Conservation (phyloP, 2,797 vertebrate species). For the Pipistrellus kuhlii region DNA sequence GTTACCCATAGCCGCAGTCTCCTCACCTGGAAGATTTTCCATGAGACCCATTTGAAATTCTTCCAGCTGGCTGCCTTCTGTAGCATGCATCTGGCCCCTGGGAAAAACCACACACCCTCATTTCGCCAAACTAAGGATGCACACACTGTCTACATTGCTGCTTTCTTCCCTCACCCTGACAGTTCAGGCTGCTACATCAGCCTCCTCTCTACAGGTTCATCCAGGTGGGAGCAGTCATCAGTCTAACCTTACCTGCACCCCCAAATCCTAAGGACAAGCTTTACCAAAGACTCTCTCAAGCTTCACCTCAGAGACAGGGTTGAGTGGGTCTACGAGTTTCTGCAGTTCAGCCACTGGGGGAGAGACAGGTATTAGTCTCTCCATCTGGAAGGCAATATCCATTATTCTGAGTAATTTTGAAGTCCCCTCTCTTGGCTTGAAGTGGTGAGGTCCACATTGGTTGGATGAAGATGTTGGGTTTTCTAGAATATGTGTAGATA, state of each 20-base stretch:
- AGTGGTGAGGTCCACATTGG: no score
- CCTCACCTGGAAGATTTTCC: not conserved
- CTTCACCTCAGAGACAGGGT: not conserved
- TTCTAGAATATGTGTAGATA: not conserved
- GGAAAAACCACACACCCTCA: not conserved
- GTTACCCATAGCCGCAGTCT: not conserved
- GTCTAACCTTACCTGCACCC: not conserved
- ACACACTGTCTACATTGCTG: not conserved
- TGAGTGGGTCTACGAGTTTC: not conserved
- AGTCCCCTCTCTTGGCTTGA: no score
- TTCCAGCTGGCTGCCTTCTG: not conserved
- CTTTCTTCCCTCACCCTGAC: not conserved
- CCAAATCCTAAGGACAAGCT: not conserved
- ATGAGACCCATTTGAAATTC: not conserved
- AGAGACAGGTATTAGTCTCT: not conserved
- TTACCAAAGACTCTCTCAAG: slow-evolving; percentile 13
- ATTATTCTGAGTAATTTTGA: no score
- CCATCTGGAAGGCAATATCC: no score
- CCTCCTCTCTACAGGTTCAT: not conserved
- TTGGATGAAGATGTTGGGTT: no score
- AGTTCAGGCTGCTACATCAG: not conserved
- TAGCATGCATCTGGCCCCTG: not conserved
- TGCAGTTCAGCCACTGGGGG: not conserved
- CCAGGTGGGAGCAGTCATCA: not conserved
- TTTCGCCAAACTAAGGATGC: not conserved